phyloP scores from a whole-genome alignment of 1,140 invertebrate species.

The Drosophila novamexicana region DNA sequence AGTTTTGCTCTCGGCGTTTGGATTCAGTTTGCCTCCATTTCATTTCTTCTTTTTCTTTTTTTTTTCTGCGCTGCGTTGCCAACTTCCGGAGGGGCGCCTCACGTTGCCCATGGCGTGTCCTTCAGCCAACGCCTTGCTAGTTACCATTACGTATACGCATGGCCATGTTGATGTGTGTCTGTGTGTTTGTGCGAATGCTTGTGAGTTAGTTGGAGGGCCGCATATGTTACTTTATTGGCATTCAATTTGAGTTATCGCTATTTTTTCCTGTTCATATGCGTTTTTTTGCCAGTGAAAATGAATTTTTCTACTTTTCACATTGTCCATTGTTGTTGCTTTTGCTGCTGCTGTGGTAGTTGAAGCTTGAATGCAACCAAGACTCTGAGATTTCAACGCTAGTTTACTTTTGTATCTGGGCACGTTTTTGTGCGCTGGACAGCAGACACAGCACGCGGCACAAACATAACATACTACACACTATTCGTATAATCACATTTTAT shows the following conservation, averaged over 20 bases:
- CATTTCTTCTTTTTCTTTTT: conserved; percentile 3
- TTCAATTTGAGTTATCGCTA: conserved; percentile 81
- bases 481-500: conserved; percentile 72
- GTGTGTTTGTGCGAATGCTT: conserved; percentile 13
- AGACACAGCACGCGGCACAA: conserved; percentile 6
- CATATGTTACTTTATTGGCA: conserved; percentile 81
- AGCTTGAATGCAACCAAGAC: conserved; percentile 50
- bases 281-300: conserved; percentile 52
- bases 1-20: conserved; percentile 69
- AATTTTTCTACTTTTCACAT: conserved; percentile 66
- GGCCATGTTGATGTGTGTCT: conserved; percentile 24
- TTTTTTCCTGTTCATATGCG: conserved; percentile 79
- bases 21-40: conserved; percentile 46
- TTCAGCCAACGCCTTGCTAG: conserved; percentile 68
- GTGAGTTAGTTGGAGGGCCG: conserved; percentile 51
- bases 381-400: conserved; percentile 66
- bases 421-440: conserved; percentile 31
- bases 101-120: conserved; percentile 54
- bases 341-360: conserved; percentile 2
- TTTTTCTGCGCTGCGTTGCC: conserved; percentile 34
- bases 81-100: conserved; percentile 50
- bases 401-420: conserved; percentile 57
- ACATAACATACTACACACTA: conserved; percentile 15
- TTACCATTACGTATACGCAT: conserved; percentile 56
- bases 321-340: conserved; percentile 45